These are phyloP conservation scores for Dryadula phaetusa DNA, from an alignment of 2,888 invertebrate species.

Conservation along the genomic window DNA sequence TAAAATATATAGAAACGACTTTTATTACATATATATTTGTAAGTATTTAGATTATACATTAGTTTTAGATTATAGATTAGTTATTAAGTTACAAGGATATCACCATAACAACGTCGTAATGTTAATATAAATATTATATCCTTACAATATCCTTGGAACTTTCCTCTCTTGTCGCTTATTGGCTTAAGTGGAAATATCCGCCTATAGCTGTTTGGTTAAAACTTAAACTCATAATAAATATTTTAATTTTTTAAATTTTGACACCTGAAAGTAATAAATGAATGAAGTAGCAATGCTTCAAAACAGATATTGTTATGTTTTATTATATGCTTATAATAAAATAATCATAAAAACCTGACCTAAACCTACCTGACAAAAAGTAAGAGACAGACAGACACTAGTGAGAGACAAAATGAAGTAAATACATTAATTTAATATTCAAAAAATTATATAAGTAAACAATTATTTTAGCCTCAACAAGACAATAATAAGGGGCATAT, in stretches of 20 bases:
- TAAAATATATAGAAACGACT: no score
- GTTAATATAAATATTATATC: conserved; percentile 10
- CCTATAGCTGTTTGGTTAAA: not conserved
- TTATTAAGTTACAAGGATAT: not conserved
- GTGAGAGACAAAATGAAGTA: no score
- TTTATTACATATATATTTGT: no score
- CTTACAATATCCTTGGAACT: conserved; percentile 2
- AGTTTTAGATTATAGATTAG: not conserved
- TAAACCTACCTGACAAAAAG: no score
- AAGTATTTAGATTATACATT: no score
- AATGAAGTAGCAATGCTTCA: not conserved
- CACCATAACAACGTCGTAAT: not conserved
- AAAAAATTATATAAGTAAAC: not conserved
- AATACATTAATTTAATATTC: no score
- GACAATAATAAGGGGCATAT: conserved; percentile 44
- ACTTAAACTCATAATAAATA: not conserved
- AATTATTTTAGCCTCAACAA: not conserved
- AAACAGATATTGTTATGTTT: no score
- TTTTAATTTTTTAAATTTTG: not conserved
- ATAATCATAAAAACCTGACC: no score
- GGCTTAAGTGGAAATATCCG: conserved; percentile 70
- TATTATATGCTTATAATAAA: no score
- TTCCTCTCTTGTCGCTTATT: conserved; percentile 57
- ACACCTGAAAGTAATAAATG: not conserved
- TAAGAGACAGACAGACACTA: no score